Conservation (phyloP, 2,797 vertebrate species). For the Anguilla marmorata region DNA sequence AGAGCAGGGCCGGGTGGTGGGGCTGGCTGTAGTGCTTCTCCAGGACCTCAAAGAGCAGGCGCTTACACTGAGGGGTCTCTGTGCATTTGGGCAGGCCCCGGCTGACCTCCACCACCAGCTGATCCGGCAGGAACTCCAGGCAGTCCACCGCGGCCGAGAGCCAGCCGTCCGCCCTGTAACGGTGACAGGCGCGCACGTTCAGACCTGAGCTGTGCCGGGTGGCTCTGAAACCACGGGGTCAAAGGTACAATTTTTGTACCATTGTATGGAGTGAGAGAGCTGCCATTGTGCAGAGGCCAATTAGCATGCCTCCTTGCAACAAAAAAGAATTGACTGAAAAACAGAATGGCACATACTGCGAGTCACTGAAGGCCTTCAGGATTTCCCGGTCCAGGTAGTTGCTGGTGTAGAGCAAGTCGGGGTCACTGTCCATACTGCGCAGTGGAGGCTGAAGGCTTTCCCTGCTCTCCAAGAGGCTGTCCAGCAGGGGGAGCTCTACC, state of each 20-base stretch:
- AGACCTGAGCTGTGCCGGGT: neutral
- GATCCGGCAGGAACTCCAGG: conserved; percentile 90
- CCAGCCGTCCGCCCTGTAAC: conserved; percentile 88
- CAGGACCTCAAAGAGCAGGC: conserved; percentile 82
- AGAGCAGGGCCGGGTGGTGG: conserved; percentile 80
- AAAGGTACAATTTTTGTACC: neutral
- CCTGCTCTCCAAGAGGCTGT: conserved; percentile 80
- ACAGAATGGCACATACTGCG: conserved; percentile 79
- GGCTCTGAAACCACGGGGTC: conserved; percentile 1
- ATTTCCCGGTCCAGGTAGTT: conserved; percentile 91
- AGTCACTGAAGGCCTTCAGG: conserved; percentile 94
- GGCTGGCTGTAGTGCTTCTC: conserved; percentile 79
- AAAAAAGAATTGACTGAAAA: neutral
- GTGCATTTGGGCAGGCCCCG: conserved; percentile 79
- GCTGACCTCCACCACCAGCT: conserved; percentile 89
- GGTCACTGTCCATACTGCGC: conserved; percentile 71
- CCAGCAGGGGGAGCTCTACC: conserved; percentile 90
- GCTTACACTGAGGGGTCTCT: conserved; percentile 78
- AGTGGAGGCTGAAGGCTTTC: conserved; percentile 59
- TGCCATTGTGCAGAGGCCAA: neutral
- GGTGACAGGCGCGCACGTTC: neutral
- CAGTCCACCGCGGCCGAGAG: conserved; percentile 89
- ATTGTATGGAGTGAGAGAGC: neutral
- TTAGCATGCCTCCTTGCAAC: neutral
- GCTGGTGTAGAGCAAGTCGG: conserved; percentile 76